Evolutionary conservation across 1,140 invertebrate genomes (phyloP).

Genomic region (Bombus waltoni): DNA sequence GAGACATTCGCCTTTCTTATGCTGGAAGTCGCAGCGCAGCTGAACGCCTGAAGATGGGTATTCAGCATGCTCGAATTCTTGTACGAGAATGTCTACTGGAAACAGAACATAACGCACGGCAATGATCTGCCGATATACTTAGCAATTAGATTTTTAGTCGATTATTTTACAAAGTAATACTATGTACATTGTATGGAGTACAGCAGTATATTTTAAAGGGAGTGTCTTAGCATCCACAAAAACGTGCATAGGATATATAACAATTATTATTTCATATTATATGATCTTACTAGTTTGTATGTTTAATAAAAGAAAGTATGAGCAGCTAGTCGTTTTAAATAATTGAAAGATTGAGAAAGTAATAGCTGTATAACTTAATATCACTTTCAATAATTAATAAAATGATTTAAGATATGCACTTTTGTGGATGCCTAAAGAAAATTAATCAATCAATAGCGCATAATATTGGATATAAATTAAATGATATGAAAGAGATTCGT

Average conservation of each 20-base stretch:
- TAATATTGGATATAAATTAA: conserved; percentile 44
- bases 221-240: conserved; percentile 55
- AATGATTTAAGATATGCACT: conserved; percentile 12
- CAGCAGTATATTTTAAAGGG: conserved; percentile 55
- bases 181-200: conserved; percentile 57
- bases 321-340: neutral
- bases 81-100: conserved; percentile 92
- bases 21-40: conserved; percentile 91
- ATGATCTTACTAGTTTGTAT: conserved; percentile 31
- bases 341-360: neutral
- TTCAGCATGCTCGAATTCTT: conserved; percentile 90
- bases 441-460: conserved; percentile 43
- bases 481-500: neutral
- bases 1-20: conserved; percentile 92
- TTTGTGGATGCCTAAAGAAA: conserved; percentile 51
- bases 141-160: conserved; percentile 71
- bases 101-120: conserved; percentile 89
- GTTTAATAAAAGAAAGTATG: conserved; percentile 31
- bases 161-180: conserved; percentile 71
- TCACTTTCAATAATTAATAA: conserved; percentile 16
- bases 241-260: conserved; percentile 13
- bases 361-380: conserved; percentile 18
- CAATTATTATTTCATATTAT: conserved; percentile 46
- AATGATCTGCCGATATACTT: conserved; percentile 79
- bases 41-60: conserved; percentile 90